phyloP scores from a whole-genome alignment of 2,797 vertebrate species.

The Periparus ater region DNA sequence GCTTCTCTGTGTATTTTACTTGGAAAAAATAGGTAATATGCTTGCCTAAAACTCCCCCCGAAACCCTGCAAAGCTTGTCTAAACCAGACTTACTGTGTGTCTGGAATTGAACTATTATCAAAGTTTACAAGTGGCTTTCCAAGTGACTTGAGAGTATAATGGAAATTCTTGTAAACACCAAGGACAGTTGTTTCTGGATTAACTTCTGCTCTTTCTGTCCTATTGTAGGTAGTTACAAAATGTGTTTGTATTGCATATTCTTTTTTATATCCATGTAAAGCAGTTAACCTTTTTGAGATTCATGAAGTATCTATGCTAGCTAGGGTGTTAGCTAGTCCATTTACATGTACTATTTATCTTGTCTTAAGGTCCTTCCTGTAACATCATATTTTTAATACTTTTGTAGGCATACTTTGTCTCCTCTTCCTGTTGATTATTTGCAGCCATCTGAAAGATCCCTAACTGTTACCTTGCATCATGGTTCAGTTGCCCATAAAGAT shows the following conservation, averaged over 20 bases:
- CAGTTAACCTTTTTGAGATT: background rate
- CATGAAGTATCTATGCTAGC: background rate
- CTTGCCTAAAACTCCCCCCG: background rate
- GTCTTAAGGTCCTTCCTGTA: background rate
- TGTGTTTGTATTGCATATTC: background rate
- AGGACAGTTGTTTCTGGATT: background rate
- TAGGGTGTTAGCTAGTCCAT: background rate
- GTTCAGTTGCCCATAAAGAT: slow-evolving; percentile 90
- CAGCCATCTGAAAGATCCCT: slow-evolving; percentile 81
- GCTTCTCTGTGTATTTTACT: background rate
- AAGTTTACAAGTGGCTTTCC: background rate
- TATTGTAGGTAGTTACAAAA: background rate
- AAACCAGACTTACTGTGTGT: background rate
- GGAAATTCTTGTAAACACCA: background rate
- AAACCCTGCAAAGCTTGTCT: background rate
- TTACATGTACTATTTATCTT: background rate
- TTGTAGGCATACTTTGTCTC: slow-evolving; percentile 82
- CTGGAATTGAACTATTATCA: background rate
- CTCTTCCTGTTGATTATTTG: slow-evolving; percentile 83
- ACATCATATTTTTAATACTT: background rate
- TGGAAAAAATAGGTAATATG: background rate
- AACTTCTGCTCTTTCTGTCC: background rate
- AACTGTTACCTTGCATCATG: slow-evolving; percentile 85
- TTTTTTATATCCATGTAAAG: background rate
- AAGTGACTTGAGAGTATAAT: background rate